A percentile compares a stretch with the other conserved stretches of the same genome.
Evolutionary conservation across 2,113 vertebrate species (phyloP).

Genomic region (Halichoerus grypus): DNA sequence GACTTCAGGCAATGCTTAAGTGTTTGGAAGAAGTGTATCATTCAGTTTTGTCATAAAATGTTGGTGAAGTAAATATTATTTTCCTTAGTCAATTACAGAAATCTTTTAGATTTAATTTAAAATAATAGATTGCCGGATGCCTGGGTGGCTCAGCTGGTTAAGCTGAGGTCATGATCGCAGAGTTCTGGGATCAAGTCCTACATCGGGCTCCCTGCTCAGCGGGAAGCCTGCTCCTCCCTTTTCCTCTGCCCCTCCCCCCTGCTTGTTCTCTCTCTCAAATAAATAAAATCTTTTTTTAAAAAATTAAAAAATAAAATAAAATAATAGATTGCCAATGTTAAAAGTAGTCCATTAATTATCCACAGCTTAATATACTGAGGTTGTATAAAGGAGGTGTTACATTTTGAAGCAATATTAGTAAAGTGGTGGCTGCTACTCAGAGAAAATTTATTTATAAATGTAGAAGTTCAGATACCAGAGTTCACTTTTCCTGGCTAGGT

Average conservation of each 20-base stretch:
- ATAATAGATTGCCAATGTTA: neutral
- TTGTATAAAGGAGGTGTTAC: neutral
- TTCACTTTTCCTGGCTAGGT: constrained; percentile 28
- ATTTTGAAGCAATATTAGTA: neutral
- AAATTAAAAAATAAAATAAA: neutral
- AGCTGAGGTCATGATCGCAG: neutral
- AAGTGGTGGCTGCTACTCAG: neutral
- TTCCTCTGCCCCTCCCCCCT: too few species aligned
- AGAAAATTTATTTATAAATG: constrained; percentile 29
- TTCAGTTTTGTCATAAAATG: constrained; percentile 49
- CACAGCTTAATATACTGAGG: neutral
- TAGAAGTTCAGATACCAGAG: neutral
- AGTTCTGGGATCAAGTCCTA: neutral
- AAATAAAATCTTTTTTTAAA: constrained; percentile 25
- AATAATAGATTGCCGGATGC: neutral
- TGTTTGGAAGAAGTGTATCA: constrained; percentile 42
- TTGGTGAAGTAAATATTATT: constrained; percentile 48
- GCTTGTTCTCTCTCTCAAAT: neutral
- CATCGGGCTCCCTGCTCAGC: neutral
- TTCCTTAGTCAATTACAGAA: constrained; percentile 23
- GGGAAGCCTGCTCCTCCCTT: neutral
- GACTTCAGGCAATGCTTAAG: neutral
- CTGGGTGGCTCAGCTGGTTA: neutral
- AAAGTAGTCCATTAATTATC: neutral
- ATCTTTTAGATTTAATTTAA: neutral